These are phyloP conservation scores for Nycticebus coucang DNA, from an alignment of 2,113 vertebrate species.

Conservation along the genomic window DNA sequence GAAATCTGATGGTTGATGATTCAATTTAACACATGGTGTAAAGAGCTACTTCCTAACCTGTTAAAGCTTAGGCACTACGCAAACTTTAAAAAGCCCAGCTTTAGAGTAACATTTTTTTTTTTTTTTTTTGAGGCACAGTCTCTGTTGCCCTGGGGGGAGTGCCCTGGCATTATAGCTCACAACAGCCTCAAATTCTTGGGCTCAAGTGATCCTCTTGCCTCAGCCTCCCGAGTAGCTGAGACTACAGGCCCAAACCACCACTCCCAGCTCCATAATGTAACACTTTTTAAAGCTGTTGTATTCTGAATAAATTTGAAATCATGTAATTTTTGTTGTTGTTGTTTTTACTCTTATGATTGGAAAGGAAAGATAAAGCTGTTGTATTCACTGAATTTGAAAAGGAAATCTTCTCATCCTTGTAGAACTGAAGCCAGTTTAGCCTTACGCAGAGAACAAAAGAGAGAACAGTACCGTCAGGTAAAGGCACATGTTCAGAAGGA, in stretches of 20 bases:
- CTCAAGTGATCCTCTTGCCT: background rate
- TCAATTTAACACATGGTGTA: background rate
- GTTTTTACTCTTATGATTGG: background rate
- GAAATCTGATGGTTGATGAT: background rate
- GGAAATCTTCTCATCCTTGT: conserved; percentile 19
- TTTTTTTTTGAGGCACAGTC: no score
- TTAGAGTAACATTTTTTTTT: background rate
- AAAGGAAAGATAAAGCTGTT: background rate
- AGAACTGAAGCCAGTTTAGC: conserved; percentile 91
- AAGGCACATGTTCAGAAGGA: conserved; percentile 98
- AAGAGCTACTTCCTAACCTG: background rate
- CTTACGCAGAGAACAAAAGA: conserved; percentile 95
- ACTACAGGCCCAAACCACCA: no score
- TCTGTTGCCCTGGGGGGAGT: no score
- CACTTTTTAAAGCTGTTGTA: background rate
- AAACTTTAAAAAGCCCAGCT: background rate
- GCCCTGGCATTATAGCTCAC: no score
- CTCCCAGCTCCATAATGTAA: background rate
- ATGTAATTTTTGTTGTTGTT: background rate
- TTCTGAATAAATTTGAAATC: background rate
- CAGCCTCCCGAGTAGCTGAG: background rate
- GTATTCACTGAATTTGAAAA: background rate
- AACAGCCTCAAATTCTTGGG: background rate
- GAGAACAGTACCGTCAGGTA: conserved; percentile 98
- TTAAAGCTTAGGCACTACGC: background rate